Evolutionary conservation across 2,113 vertebrate species (phyloP).

Genomic region (Cyprinodon tularosa): DNA sequence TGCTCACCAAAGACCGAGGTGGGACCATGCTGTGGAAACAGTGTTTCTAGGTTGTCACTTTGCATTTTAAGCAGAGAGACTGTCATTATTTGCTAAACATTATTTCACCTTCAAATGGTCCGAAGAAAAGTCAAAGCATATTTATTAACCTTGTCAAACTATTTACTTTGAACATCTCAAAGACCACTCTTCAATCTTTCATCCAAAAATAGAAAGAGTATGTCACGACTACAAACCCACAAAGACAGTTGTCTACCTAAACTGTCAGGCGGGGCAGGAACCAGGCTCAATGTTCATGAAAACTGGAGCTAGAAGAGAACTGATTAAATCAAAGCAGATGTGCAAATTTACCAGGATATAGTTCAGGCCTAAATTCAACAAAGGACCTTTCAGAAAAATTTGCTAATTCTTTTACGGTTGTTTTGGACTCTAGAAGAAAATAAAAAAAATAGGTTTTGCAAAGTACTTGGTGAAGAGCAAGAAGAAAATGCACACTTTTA

Average conservation of each 20-base stretch:
- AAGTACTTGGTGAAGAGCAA: no score
- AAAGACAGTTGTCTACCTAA: neutral
- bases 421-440: no score
- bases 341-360: neutral
- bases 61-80: constrained; percentile 36
- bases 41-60: constrained; percentile 46
- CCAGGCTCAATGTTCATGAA: neutral
- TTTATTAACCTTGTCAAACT: neutral
- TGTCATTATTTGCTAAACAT: neutral
- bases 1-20: constrained; percentile 40
- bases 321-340: neutral
- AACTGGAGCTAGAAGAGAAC: neutral
- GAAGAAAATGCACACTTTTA: no score
- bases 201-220: neutral
- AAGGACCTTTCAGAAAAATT: neutral
- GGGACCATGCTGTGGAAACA: constrained; percentile 50
- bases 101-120: constrained; percentile 14
- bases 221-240: neutral
- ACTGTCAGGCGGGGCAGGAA: neutral
- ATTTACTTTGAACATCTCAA: neutral
- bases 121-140: constrained; percentile 35
- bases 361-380: neutral
- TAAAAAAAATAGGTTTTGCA: no score
- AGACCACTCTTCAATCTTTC: neutral
- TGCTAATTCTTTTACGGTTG: neutral